Evolutionary conservation across 2,888 invertebrate species (phyloP), one percentile per base, ranked within the genome.

Genomic region (Plagiodera versicolora): DNA sequence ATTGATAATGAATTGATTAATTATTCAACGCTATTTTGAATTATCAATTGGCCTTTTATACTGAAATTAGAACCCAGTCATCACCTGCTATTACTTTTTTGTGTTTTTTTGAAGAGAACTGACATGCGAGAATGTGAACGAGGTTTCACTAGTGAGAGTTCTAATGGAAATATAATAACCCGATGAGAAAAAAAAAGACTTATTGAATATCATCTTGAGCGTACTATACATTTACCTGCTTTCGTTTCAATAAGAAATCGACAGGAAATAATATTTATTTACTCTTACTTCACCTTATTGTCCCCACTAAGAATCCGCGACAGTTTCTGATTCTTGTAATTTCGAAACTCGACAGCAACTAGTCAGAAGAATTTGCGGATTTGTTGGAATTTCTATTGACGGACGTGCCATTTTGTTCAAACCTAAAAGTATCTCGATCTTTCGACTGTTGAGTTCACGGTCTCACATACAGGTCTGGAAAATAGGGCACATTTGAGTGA

Each of bases 141-240:
- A 8, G 32, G 52, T 52, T 52, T 52, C 52, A 30, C 52, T 19
- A 39, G 52, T 52, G 52, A 52, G 52, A 52, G 52, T 16, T 39
- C 17, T 52, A 19, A 52, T 52, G 52, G 39, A 35, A 52, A 52
- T 52, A 52, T 52, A 52, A 52, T 52, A 18, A 19, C 52, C 14
- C 20, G n/a, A 9, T 1, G 16, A 24, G 20, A 44, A 19, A 32
- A 39, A 39, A 18, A 17, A 18, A 14, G 8, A 20, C 17, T 5
- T 16, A n/a, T 48, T 14, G 16, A 45, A 45, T 45, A 45, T 45
- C 10, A 16, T 32, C 8, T 32, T 32, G n/a, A n/a, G n/a, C n/a
- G n/a, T n/a, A n/a, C n/a, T n/a, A n/a, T n/a, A n/a, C n/a, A n/a
- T 32, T 11, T 32, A 32, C 2, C 8, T 11, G 32, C 32, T 32